These are phyloP conservation scores for Lasioglossum leucozonium DNA, from an alignment of 2,888 invertebrate genomes.

Conservation along the genomic window DNA sequence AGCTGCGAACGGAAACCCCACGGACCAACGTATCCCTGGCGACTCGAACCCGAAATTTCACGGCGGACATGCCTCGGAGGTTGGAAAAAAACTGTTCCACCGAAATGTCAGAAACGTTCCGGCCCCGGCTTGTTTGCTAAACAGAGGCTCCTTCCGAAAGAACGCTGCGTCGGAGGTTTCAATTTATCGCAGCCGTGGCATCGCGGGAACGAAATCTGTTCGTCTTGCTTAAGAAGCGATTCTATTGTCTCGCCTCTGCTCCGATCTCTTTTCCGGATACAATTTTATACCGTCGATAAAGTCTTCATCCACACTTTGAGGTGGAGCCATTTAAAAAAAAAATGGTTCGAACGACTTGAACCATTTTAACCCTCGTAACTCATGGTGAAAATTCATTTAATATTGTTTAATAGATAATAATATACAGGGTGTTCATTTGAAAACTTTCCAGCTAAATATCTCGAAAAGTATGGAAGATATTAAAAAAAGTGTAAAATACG, in stretches of 20 bases:
- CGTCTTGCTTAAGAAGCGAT: background rate
- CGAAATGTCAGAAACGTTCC: constrained; percentile 3
- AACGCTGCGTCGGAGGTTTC: background rate
- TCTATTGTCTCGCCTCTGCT: background rate
- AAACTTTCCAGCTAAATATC: no score
- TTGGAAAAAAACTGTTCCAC: background rate
- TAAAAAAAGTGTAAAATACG: no score
- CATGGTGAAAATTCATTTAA: background rate
- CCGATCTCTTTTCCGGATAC: background rate
- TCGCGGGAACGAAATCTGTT: constrained; percentile 8
- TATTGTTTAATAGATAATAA: no score
- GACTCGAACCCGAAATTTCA: constrained; percentile 51
- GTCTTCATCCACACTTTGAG: background rate
- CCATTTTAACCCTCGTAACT: background rate
- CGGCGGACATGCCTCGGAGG: background rate
- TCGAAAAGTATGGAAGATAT: no score
- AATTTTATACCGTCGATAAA: background rate
- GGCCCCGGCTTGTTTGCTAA: constrained; percentile 21
- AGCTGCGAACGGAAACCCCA: constrained; percentile 23
- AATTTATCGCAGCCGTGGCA: constrained; percentile 2
- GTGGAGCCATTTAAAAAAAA: background rate
- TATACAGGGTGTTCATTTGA: no score
- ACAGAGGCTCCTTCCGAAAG: background rate
- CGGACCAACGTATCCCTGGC: constrained; percentile 37
- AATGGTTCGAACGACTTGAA: background rate